Evolutionary conservation across 1,140 invertebrate species (phyloP).

Genomic region (Cepaea nemoralis): DNA sequence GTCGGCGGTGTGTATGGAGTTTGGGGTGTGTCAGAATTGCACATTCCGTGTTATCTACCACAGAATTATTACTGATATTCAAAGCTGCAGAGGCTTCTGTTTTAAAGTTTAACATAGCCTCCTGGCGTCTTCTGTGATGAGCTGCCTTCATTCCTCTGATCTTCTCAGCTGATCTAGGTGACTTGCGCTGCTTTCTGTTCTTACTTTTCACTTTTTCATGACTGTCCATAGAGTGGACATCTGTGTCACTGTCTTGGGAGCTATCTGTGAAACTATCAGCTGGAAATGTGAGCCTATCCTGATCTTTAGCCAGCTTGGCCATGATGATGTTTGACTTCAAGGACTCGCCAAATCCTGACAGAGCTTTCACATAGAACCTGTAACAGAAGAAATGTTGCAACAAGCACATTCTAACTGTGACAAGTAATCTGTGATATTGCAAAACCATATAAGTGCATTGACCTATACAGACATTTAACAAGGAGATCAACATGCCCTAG

Average conservation of each 20-base stretch:
- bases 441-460: too few species aligned
- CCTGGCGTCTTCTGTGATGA: background rate
- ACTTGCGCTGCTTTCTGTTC: slow-evolving; percentile 49
- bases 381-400: slow-evolving; percentile 24
- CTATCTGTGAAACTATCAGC: slow-evolving; percentile 52
- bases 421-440: too few species aligned
- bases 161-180: slow-evolving; percentile 42
- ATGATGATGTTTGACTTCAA: slow-evolving; percentile 59
- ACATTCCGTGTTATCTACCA: background rate
- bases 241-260: slow-evolving; percentile 55
- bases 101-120: background rate
- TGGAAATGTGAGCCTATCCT: slow-evolving; percentile 25
- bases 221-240: slow-evolving; percentile 52
- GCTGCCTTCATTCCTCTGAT: background rate
- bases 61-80: background rate
- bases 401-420: too few species aligned
- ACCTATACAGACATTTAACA: too few species aligned
- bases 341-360: slow-evolving; percentile 60
- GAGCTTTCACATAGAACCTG: slow-evolving; percentile 61
- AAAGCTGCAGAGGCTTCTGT: background rate
- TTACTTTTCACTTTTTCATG: slow-evolving; percentile 47
- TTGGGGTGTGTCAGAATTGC: slow-evolving; percentile 53
- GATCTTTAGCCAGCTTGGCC: slow-evolving; percentile 49
- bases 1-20: slow-evolving; percentile 51
- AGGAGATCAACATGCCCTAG: too few species aligned